Evolutionary conservation across 2,888 invertebrate genomes (phyloP).

Genomic region (Odontocolon sp.): DNA sequence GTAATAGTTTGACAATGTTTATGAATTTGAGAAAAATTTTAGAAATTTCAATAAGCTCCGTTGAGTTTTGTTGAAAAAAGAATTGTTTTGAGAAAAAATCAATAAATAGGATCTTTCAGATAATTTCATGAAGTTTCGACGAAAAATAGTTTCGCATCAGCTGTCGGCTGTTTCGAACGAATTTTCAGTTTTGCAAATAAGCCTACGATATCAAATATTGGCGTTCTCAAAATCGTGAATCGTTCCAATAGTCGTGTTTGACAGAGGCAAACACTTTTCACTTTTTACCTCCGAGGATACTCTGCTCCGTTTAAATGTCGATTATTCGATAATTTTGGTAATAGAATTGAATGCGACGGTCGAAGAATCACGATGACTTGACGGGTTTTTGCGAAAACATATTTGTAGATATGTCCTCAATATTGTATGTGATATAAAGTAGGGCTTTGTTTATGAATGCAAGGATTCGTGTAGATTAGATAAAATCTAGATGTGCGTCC

Average conservation of each 20-base stretch:
- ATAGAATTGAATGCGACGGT: constrained; percentile 28
- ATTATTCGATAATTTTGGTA: constrained; percentile 8
- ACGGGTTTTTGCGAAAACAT: constrained; percentile 30
- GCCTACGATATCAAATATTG: constrained; percentile 14
- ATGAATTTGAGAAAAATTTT: too few species aligned
- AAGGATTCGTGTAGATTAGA: constrained; percentile 60
- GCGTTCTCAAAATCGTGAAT: constrained; percentile 3
- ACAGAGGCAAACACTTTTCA: not conserved
- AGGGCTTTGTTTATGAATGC: constrained; percentile 70
- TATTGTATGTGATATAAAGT: constrained; percentile 75
- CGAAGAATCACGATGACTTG: constrained; percentile 28
- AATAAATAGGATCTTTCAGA: too few species aligned
- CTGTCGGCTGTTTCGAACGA: not conserved
- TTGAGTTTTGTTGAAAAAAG: too few species aligned
- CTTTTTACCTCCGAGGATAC: constrained; percentile 33
- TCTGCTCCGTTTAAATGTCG: not conserved
- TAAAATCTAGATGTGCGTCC: constrained; percentile 59
- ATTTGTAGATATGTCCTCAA: constrained; percentile 66
- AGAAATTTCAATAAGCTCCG: too few species aligned
- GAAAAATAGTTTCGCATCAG: not conserved
- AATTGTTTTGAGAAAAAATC: too few species aligned
- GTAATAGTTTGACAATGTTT: too few species aligned
- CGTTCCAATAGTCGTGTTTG: not conserved
- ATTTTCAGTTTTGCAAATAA: constrained; percentile 16
- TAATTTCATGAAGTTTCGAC: not conserved